Conservation (phyloP, 37 sponge, comb jelly and placozoan species). For the Aphrocallistes beatrix region DNA sequence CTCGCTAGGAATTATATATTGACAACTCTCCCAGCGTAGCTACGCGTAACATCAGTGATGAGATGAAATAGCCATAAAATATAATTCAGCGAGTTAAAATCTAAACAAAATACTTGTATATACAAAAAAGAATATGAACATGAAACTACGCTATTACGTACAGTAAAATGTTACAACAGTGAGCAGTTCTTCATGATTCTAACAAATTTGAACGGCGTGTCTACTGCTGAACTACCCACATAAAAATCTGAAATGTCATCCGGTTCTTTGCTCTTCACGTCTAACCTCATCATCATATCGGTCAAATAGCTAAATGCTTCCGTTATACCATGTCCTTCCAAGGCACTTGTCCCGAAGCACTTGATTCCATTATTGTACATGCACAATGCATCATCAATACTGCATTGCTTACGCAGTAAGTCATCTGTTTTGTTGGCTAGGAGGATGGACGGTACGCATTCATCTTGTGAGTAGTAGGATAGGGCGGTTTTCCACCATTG, state of each 20-base stretch:
- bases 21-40: too few relatives aligned
- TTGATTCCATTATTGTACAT: conserved; percentile 6
- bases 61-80: too few relatives aligned
- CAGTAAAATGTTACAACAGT: not conserved
- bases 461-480: not conserved
- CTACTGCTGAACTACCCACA: not conserved
- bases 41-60: too few relatives aligned
- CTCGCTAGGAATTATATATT: too few relatives aligned
- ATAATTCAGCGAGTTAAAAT: too few relatives aligned
- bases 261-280: not conserved
- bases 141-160: too few relatives aligned
- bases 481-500: not conserved
- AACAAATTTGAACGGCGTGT: not conserved
- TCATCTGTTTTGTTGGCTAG: not conserved
- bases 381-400: not conserved
- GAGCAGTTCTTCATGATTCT: not conserved
- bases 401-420: not conserved
- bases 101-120: too few relatives aligned
- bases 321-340: not conserved
- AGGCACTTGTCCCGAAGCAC: not conserved
- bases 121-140: too few relatives aligned
- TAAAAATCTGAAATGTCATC: not conserved
- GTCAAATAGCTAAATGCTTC: not conserved
- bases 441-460: not conserved
- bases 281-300: not conserved